Percentiles rank a stretch among this genome's conserved stretches.
phyloP scores from a whole-genome alignment of 2,888 invertebrate species.

The Polymixis flavicincta region DNA sequence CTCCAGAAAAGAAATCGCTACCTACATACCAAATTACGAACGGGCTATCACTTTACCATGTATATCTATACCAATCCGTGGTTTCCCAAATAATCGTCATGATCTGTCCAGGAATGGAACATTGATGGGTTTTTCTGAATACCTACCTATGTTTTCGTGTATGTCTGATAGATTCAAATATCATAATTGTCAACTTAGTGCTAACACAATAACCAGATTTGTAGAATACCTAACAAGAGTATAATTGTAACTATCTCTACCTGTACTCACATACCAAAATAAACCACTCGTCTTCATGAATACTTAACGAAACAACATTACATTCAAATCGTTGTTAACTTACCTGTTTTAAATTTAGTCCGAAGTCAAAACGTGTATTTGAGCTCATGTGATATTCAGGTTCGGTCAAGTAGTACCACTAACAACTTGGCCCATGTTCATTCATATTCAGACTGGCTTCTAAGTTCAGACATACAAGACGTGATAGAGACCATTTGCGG shows the following conservation, averaged over 20 bases:
- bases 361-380: constrained; percentile 61
- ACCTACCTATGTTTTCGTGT: background rate
- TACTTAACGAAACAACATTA: constrained; percentile 39
- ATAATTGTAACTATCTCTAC: constrained; percentile 17
- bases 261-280: background rate
- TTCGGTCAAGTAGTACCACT: constrained; percentile 67
- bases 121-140: background rate
- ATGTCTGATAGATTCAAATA: background rate
- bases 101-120: background rate
- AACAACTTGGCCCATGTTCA: constrained; percentile 64
- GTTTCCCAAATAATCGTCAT: background rate
- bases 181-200: background rate
- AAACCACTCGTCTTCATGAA: constrained; percentile 37
- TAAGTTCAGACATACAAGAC: constrained; percentile 63
- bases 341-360: constrained; percentile 62
- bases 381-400: constrained; percentile 71
- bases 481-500: constrained; percentile 40
- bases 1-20: background rate
- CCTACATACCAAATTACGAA: background rate
- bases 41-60: no score
- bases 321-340: constrained; percentile 34
- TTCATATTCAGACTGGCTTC: constrained; percentile 65
- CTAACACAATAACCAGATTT: background rate
- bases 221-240: constrained; percentile 3
- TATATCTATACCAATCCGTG: background rate